Evolutionary conservation across 2,113 vertebrate species (phyloP), one percentile per base, ranked within the genome.

Genomic region (Hippopotamus amphibius): DNA sequence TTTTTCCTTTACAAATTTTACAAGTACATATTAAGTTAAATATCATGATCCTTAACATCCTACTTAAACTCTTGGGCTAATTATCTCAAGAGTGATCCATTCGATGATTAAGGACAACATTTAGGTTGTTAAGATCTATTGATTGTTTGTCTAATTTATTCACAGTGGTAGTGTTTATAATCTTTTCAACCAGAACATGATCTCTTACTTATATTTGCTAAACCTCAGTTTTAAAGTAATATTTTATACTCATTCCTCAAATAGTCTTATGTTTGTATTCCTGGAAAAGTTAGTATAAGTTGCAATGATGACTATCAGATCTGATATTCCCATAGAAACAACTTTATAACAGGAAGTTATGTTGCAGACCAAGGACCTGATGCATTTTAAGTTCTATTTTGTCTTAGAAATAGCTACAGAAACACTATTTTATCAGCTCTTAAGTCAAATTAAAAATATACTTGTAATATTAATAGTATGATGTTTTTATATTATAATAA

Each of bases 71-170:
- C 30, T 85, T 24, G 41, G 43, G 7, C 37, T 89, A 91, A 79
- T 93, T 83, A 86, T 83, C 72, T 91, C 74, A 71, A 82, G 43
- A 9, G 16, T 89, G 55, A 96, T 79, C 41, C 48, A 96, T 79
- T 95, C 63, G 10, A 82, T 95, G 41, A 91, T 93, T 93, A 95
- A 95, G 46, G 33, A 92, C 21, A 96, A 69, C 83, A 89, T 89
- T 88, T 65, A 66, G 16, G 6, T n/a, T 82, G 86, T 95, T 88
- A 80, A 93, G 41, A 87, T 59, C 63, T 68, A 93, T 96, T 66
- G 19, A 95, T 97, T 95, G 93, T 86, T 93, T 93, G 21, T 59
- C 26, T 76, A 92, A 63, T 74, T 93, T 93, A 65, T 89, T 82
- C 83, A 79, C 12, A 79, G 15, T 24, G 5, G 33, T 88, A 14